phyloP scores from a whole-genome alignment of 2,797 vertebrate genomes.

The Lacerta viridis region DNA sequence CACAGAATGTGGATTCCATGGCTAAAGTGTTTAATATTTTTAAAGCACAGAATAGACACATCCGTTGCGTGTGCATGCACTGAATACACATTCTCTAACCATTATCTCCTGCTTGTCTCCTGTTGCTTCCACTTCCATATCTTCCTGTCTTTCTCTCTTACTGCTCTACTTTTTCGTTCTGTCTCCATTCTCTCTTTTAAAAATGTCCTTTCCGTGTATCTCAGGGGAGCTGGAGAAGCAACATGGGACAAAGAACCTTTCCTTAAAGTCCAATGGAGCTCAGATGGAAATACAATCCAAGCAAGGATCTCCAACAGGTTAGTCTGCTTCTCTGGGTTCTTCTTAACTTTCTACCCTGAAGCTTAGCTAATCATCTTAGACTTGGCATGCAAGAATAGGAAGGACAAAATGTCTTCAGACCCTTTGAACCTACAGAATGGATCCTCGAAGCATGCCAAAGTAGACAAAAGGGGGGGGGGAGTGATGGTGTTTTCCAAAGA shows the following conservation, averaged over 20 bases:
- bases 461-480: not conserved
- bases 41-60: not conserved
- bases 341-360: slow-evolving; percentile 5
- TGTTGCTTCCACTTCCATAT: not conserved
- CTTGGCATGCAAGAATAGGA: not conserved
- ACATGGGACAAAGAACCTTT: slow-evolving; percentile 88
- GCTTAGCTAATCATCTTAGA: not conserved
- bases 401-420: not conserved
- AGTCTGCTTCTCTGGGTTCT: slow-evolving; percentile 43
- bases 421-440: not conserved
- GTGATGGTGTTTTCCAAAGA: not conserved
- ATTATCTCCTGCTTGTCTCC: not conserved
- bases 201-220: slow-evolving; percentile 16
- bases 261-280: slow-evolving; percentile 88
- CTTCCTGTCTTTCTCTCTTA: not conserved
- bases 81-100: not conserved
- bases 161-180: not conserved
- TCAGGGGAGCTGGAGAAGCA: slow-evolving; percentile 97
- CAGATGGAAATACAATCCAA: slow-evolving; percentile 90
- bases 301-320: slow-evolving; percentile 85
- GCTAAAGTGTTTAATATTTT: not conserved
- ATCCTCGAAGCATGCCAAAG: not conserved
- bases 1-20: not conserved
- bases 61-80: not conserved
- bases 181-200: slow-evolving; percentile 27